Evolutionary conservation across 1,140 invertebrate species (phyloP), one percentile per base, ranked within the genome.

Genomic region (Aphis gossypii): DNA sequence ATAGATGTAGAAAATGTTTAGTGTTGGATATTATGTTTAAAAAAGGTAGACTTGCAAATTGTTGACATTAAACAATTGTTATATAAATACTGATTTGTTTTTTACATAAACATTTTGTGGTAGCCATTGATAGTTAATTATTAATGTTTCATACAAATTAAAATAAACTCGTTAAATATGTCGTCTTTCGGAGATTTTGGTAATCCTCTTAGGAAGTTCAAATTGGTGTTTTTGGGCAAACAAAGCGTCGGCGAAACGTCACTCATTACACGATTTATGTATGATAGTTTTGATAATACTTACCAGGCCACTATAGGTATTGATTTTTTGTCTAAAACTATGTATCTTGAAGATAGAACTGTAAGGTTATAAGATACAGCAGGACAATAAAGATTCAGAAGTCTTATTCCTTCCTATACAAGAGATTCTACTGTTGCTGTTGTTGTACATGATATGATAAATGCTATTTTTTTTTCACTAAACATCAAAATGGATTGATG

Each of bases 221-320:
- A 99, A 96, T 97, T 99, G 94, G 99, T 99, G 94, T 99, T 99
- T 96, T 97, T 99, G 94, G 99, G 99, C 94, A 99, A 99, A 96
- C 99, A 99, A 96, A 99, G 99, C 96, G 98, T 99, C 95, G 99
- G 99, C 76, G 99, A 99, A 96, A 99, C 99, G 35, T 99, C 99
- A 86, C 96, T 99, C 92, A 99, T 99, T 95, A 99, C 99, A 95
- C 97, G 99, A 95, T 99, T 99, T 96, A 99, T 99, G 99, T 99
- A 99, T 96, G 99, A 99, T 96, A 99, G 99, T 96, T 99, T 99
- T 96, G 99, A 99, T 96, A 99, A 99, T 96, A 99, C 99, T 94
- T 99, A 99, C 96, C 99, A 99, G 97, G 99, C 99, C 94, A 99
- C 99, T 94, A 99, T 99, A 96, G 99, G 99, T 94, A 99, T 99